A percentile compares a stretch with the other conserved stretches of the same genome.
Evolutionary conservation across 2,113 vertebrate species (phyloP).

Genomic region (Esox niger): DNA sequence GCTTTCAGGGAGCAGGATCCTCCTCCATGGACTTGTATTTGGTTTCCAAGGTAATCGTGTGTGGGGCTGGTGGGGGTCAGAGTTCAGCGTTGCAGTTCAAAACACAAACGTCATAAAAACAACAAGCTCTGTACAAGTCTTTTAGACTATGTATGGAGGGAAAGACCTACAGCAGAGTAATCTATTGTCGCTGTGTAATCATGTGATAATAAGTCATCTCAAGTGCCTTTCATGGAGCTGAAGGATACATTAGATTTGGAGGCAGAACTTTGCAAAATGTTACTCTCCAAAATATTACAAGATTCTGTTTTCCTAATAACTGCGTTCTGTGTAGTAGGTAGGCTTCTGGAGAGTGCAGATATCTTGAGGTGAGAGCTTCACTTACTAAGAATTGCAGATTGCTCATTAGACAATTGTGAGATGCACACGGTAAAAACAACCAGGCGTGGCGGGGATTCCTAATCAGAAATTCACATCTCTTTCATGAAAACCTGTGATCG

Average conservation of each 20-base stretch:
- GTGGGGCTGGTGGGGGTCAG: constrained; percentile 46
- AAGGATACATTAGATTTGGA: constrained; percentile 13
- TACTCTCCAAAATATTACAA: too few relatives aligned
- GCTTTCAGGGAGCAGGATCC: constrained; percentile 15
- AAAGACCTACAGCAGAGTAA: constrained; percentile 16
- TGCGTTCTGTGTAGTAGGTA: neutral
- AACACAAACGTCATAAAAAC: constrained; percentile 39
- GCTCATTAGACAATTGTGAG: too few relatives aligned
- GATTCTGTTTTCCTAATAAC: neutral
- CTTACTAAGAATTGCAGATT: too few relatives aligned
- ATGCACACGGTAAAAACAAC: too few relatives aligned
- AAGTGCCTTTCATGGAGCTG: constrained; percentile 3
- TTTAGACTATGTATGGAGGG: neutral
- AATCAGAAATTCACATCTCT: too few relatives aligned
- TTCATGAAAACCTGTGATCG: too few relatives aligned
- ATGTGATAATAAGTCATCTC: constrained; percentile 14
- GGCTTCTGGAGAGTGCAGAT: neutral
- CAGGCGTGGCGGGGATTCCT: too few relatives aligned
- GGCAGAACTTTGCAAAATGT: too few relatives aligned
- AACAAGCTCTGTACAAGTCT: constrained; percentile 25
- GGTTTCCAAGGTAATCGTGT: constrained; percentile 33
- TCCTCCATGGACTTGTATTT: constrained; percentile 17
- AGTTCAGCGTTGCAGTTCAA: constrained; percentile 33
- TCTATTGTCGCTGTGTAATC: constrained; percentile 15
- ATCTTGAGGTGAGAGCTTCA: neutral